Percentiles rank a stretch among this genome's conserved stretches.
phyloP scores from a whole-genome alignment of 2,797 vertebrate species.

The Squalus acanthias region DNA sequence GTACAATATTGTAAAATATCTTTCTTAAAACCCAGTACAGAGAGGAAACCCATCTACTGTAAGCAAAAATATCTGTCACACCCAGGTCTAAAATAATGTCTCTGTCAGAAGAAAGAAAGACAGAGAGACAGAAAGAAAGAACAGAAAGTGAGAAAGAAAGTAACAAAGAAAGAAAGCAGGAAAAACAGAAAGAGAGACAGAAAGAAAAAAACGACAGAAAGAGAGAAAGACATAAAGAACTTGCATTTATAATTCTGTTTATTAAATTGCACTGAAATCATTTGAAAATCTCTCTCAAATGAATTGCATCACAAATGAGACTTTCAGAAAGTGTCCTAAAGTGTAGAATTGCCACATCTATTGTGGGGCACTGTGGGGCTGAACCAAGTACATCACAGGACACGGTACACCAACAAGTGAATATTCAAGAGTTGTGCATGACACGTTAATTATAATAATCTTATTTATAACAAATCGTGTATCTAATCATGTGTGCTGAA shows the following conservation, averaged over 20 bases:
- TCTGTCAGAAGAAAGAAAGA: background rate
- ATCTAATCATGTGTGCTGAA: conserved; percentile 38
- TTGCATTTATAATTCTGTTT: background rate
- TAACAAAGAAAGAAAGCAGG: too few relatives aligned
- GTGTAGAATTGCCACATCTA: background rate
- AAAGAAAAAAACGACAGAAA: background rate
- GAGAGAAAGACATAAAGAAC: background rate
- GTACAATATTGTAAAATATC: too few relatives aligned
- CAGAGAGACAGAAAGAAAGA: too few relatives aligned
- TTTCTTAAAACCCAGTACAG: background rate
- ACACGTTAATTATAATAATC: conserved; percentile 37
- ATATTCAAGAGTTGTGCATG: conserved; percentile 27
- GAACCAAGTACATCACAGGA: background rate
- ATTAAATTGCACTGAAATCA: background rate
- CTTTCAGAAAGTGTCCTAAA: background rate
- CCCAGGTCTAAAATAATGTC: background rate
- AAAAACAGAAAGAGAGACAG: too few relatives aligned
- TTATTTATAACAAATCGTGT: conserved; percentile 38
- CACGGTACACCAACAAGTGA: background rate
- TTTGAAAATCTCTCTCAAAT: background rate
- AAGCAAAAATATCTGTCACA: background rate
- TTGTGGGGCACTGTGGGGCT: background rate
- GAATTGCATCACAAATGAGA: background rate
- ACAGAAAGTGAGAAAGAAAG: too few relatives aligned
- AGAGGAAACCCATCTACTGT: background rate